These are phyloP conservation scores for Mythimna loreyi DNA, from an alignment of 2,888 invertebrate species.

Conservation along the genomic window DNA sequence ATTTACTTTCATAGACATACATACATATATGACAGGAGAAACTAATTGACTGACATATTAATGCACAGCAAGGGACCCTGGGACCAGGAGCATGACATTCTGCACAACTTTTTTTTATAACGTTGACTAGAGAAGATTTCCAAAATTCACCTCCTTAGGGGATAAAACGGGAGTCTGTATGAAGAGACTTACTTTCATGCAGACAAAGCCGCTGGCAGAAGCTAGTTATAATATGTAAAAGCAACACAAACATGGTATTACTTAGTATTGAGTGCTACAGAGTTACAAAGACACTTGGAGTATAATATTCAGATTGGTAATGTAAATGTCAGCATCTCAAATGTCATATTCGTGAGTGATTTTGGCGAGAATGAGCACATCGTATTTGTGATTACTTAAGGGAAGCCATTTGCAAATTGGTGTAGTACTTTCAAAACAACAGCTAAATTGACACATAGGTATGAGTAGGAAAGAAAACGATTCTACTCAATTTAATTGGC, in stretches of 20 bases:
- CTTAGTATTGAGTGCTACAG: not conserved
- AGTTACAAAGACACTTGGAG: conserved; percentile 7
- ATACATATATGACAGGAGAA: too few relatives aligned
- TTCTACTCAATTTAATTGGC: too few relatives aligned
- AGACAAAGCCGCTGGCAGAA: too few relatives aligned
- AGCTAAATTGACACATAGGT: not conserved
- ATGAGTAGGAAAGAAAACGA: not conserved
- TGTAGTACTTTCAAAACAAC: conserved; percentile 8
- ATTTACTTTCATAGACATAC: too few relatives aligned
- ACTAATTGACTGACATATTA: too few relatives aligned
- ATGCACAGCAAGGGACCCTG: too few relatives aligned
- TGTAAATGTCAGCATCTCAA: conserved; percentile 36
- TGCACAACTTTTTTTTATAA: too few relatives aligned
- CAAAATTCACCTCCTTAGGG: too few relatives aligned
- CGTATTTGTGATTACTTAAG: conserved; percentile 7
- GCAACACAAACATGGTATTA: not conserved
- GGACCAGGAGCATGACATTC: too few relatives aligned
- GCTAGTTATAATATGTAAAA: not conserved
- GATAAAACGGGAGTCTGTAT: too few relatives aligned
- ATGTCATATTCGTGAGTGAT: conserved; percentile 46
- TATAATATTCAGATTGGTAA: conserved; percentile 13
- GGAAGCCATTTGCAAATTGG: conserved; percentile 23
- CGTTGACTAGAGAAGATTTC: not conserved
- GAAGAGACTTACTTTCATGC: too few relatives aligned
- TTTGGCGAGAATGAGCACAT: conserved; percentile 61